These are phyloP conservation scores for Nezara viridula DNA, from an alignment of 2,888 invertebrate species.

Conservation along the genomic window DNA sequence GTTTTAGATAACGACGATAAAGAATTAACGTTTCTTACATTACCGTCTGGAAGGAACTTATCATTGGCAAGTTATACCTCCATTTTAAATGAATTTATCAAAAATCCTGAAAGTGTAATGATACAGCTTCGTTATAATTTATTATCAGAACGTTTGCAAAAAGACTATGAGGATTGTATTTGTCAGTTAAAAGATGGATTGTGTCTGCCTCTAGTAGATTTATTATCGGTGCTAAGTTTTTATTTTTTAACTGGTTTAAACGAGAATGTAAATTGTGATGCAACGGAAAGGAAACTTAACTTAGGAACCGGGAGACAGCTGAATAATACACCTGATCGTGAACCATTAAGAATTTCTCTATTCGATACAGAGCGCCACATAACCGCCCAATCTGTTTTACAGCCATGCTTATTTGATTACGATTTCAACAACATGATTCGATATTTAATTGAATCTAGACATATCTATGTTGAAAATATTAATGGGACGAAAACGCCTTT, in stretches of 20 bases:
- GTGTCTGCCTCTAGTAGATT: neutral
- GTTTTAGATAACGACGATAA: neutral
- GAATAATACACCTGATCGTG: neutral
- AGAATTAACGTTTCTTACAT: neutral
- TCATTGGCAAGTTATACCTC: neutral
- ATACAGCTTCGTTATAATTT: neutral
- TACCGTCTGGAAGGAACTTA: constrained; percentile 11
- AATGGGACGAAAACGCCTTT: neutral
- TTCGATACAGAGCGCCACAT: neutral
- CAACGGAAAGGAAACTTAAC: neutral
- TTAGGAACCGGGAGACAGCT: neutral
- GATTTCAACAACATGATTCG: constrained; percentile 46
- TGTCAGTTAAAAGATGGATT: neutral
- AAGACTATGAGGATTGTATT: neutral
- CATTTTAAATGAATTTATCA: neutral
- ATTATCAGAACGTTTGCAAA: neutral
- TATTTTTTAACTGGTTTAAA: neutral
- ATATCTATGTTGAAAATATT: neutral
- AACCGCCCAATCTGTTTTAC: neutral
- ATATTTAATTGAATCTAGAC: constrained; percentile 50
- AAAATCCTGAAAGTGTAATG: neutral
- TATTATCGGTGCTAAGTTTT: neutral
- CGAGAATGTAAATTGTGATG: neutral
- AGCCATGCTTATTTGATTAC: neutral
- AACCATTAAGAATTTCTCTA: neutral